Evolutionary conservation across 2,797 vertebrate genomes (phyloP).

Genomic region (Scarus forsteni): DNA sequence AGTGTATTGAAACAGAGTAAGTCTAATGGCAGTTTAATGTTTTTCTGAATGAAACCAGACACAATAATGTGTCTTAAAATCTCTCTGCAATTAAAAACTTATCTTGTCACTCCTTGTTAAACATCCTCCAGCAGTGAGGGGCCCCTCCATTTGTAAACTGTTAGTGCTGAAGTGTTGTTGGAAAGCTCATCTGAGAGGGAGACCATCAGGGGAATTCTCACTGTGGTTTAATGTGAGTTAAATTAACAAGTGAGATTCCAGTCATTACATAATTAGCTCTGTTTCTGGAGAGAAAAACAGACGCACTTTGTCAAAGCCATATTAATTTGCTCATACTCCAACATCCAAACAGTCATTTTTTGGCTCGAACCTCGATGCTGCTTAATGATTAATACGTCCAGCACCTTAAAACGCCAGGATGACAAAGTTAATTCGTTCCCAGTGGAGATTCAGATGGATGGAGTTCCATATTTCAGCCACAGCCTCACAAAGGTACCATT

Average conservation of each 20-base stretch:
- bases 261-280: conserved; percentile 42
- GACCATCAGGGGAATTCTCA: conserved; percentile 22
- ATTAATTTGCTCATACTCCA: conserved; percentile 12
- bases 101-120: conserved; percentile 28
- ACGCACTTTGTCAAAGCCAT: conserved; percentile 25
- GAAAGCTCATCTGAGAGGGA: conserved; percentile 27
- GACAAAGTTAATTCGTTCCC: conserved; percentile 74
- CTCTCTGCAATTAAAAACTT: conserved; percentile 23
- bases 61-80: not conserved
- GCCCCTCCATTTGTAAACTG: conserved; percentile 34
- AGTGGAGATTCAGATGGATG: conserved; percentile 54
- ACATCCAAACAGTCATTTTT: not conserved
- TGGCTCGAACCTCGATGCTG: conserved; percentile 1
- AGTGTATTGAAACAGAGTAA: too few relatives aligned
- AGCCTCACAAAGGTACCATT: conserved; percentile 70
- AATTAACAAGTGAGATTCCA: conserved; percentile 41
- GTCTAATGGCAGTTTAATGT: not conserved
- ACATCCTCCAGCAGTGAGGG: conserved; percentile 28
- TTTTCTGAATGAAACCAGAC: conserved; percentile 13
- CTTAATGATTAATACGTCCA: conserved; percentile 71
- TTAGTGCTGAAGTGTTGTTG: conserved; percentile 23
- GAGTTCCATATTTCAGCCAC: conserved; percentile 53
- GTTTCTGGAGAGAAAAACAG: conserved; percentile 12
- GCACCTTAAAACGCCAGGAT: conserved; percentile 67
- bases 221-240: conserved; percentile 37